Percentiles rank a stretch among this genome's conserved stretches.
Conservation (phyloP, 2,113 vertebrate genomes). For the Oryzias celebensis region DNA sequence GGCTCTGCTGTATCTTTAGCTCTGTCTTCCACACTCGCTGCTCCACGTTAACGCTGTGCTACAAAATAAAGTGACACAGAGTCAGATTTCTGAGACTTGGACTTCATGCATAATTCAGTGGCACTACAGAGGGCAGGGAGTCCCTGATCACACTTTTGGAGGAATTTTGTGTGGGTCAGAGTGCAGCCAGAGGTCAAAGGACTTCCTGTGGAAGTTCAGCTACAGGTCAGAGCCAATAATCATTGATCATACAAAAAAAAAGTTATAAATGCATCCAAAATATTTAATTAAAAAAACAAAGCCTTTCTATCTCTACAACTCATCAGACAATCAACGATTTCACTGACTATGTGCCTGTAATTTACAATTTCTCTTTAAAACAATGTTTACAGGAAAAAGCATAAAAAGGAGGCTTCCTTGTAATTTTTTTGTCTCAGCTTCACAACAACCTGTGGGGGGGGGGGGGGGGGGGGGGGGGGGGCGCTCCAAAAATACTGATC, state of each 20-base stretch:
- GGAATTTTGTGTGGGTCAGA: background rate
- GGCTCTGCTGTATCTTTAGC: background rate
- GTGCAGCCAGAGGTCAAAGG: constrained; percentile 9
- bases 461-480: too few relatives aligned
- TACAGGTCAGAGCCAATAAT: background rate
- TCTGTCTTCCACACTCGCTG: background rate
- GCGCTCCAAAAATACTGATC: too few relatives aligned
- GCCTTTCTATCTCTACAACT: background rate
- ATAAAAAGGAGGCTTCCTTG: too few relatives aligned
- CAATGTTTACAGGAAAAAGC: too few relatives aligned
- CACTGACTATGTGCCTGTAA: constrained; percentile 15
- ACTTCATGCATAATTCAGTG: constrained; percentile 55
- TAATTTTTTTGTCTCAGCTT: too few relatives aligned
- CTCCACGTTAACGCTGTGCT: constrained; percentile 8
- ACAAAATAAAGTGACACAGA: constrained; percentile 43
- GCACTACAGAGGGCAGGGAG: constrained; percentile 15
- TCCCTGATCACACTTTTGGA: background rate
- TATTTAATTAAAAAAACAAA: too few relatives aligned
- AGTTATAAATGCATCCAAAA: background rate
- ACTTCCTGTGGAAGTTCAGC: constrained; percentile 22
- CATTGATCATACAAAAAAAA: background rate
- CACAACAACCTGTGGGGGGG: too few relatives aligned
- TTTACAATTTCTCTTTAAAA: background rate
- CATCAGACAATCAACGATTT: background rate
- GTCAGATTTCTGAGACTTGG: constrained; percentile 30